Evolutionary conservation across 2,888 invertebrate genomes (phyloP), one percentile per base, ranked within the genome.

Genomic region (Synanthedon tipuliformis): DNA sequence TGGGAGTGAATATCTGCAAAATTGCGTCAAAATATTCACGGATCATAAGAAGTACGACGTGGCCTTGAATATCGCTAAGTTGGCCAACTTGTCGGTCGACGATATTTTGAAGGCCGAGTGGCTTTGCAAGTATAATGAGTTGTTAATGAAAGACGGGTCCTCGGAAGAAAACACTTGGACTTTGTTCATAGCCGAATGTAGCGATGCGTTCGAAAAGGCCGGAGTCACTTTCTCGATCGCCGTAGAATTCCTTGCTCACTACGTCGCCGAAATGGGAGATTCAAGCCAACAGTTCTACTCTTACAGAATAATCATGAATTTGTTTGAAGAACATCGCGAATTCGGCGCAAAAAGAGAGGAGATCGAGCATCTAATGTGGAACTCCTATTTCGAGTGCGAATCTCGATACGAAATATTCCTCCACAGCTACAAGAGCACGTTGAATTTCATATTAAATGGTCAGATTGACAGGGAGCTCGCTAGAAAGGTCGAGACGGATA

Each of bases 211-310:
- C 58, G 83, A 86, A 60, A 78, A 87, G 40, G 89, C 91, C 52
- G 78, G 90, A 0, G 89, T 94, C 0, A 78, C 89, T 0, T 90
- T 92, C 13, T 88, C 89, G 56, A 85, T 89, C 15, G 89, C 92
- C 1, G 90, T 92, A 0, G 75, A 90, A 57, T 94, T 93, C 69
- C 89, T 92, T 48, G 77, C 90, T 1, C 81, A 88, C 53, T 84
- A 89, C 56, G 88, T 89, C 0, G 82, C 86, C 3, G 85, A 87
- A 56, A 83, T 91, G 40, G 65, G 65, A 0, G 75, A 88, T 18
- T 54, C 61, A 0, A 62, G 68, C 0, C 85, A 88, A 58, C 90
- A 89, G 60, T 92, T 91, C 68, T 86, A 89, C 57, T 70, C 80
- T 0, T 83, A 83, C 58, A 75, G 86, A 70, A 72, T 88, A 23